Evolutionary conservation across 1,140 invertebrate genomes (phyloP).

Genomic region (Eulimnadia texana): DNA sequence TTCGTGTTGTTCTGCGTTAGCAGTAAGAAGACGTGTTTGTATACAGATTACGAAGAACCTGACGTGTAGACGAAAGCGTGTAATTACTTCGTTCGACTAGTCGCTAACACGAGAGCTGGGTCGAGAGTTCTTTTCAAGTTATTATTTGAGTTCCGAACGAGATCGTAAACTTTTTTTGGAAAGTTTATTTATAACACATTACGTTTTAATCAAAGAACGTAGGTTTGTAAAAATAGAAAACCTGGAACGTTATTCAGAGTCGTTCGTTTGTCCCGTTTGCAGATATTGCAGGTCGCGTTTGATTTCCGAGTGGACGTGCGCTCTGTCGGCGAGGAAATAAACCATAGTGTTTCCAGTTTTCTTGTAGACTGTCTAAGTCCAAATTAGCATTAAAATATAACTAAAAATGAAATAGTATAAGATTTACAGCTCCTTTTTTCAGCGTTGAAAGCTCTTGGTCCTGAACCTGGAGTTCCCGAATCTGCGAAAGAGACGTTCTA

Average conservation of each 20-base stretch:
- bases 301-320: neutral
- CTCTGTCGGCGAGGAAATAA: neutral
- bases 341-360: neutral
- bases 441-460: neutral
- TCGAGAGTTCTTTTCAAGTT: too few species aligned
- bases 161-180: too few species aligned
- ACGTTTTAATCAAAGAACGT: too few species aligned
- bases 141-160: too few species aligned
- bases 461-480: neutral
- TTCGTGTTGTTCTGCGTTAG: too few species aligned
- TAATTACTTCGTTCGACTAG: too few species aligned
- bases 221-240: neutral
- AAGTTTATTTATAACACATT: too few species aligned
- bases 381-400: neutral
- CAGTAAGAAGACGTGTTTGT: too few species aligned
- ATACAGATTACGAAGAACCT: too few species aligned
- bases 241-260: neutral
- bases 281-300: neutral
- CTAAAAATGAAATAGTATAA: neutral
- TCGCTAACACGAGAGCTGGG: too few species aligned
- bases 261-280: neutral
- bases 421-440: neutral
- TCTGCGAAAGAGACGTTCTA: too few species aligned
- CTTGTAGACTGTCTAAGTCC: neutral
- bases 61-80: too few species aligned